phyloP scores from a whole-genome alignment of 2,888 invertebrate species.

The Thera britannica region DNA sequence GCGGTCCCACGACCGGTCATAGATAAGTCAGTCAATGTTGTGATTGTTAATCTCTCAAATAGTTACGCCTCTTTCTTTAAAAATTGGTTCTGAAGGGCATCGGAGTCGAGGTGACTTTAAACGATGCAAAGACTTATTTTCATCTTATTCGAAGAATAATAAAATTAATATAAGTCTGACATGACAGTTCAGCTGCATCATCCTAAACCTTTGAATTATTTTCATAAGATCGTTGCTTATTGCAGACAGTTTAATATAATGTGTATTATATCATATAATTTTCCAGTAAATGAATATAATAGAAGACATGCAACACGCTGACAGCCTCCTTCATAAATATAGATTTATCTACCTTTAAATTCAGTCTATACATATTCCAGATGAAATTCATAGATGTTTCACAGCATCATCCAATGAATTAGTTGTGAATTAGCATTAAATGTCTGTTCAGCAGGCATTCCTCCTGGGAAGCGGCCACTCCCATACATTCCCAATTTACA shows the following conservation, averaged over 20 bases:
- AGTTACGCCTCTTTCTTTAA: slow-evolving; percentile 24
- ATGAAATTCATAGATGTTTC: slow-evolving; percentile 16
- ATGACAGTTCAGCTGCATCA: slow-evolving; percentile 17
- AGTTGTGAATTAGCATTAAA: slow-evolving; percentile 36
- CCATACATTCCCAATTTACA: slow-evolving; percentile 64
- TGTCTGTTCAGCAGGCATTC: slow-evolving; percentile 51
- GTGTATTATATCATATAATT: slow-evolving; percentile 8
- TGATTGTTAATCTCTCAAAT: slow-evolving; percentile 23
- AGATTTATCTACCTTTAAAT: slow-evolving; percentile 11
- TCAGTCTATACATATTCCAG: slow-evolving; percentile 19
- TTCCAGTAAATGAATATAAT: slow-evolving; percentile 6
- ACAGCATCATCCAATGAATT: slow-evolving; percentile 27
- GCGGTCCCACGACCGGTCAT: slow-evolving; percentile 36
- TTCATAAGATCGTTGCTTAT: slow-evolving; percentile 13
- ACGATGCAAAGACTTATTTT: slow-evolving; percentile 27
- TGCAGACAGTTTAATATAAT: neutral
- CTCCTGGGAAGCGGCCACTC: slow-evolving; percentile 37
- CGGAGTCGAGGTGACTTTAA: slow-evolving; percentile 29
- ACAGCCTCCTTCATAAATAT: slow-evolving; percentile 8
- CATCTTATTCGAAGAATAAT: slow-evolving; percentile 20
- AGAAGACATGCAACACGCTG: neutral
- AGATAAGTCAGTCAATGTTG: slow-evolving; percentile 31
- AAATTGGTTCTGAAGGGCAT: slow-evolving; percentile 26
- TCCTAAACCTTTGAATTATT: slow-evolving; percentile 15
- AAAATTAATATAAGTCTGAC: slow-evolving; percentile 6